These are phyloP conservation scores for Centruroides sculpturatus DNA, from an alignment of 1,140 invertebrate genomes.

Conservation along the genomic window DNA sequence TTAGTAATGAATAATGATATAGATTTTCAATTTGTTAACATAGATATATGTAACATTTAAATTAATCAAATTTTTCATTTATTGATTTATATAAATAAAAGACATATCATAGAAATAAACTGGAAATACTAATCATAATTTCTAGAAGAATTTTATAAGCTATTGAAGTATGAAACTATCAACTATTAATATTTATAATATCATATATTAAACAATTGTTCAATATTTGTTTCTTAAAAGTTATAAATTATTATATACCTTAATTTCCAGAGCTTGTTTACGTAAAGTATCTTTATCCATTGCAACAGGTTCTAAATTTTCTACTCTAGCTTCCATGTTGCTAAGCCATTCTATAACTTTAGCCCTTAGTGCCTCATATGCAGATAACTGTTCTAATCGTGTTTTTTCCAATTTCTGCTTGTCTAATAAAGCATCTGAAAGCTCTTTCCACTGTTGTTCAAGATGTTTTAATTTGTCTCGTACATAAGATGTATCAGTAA, in stretches of 20 bases:
- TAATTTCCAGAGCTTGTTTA: conserved; percentile 67
- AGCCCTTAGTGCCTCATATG: conserved; percentile 68
- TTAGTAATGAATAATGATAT: no score
- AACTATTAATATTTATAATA: no score
- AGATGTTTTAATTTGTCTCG: conserved; percentile 57
- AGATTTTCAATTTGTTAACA: no score
- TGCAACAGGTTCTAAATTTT: conserved; percentile 61
- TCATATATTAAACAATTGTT: no score
- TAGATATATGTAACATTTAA: no score
- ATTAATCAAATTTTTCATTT: no score
- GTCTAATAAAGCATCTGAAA: conserved; percentile 60
- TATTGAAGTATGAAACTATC: no score
- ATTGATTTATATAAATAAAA: no score
- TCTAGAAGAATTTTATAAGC: no score
- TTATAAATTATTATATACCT: conserved; percentile 27
- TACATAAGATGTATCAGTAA: conserved; percentile 69
- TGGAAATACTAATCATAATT: no score
- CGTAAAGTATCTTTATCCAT: conserved; percentile 71
- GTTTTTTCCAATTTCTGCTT: conserved; percentile 64
- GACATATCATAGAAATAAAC: no score
- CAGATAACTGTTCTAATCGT: conserved; percentile 61
- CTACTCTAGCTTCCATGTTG: conserved; percentile 52
- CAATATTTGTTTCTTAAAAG: no score
- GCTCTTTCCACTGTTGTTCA: conserved; percentile 74
- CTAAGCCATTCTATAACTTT: conserved; percentile 75